Conservation (phyloP, 2,797 vertebrate genomes). For the Heterohyrax brucei region DNA sequence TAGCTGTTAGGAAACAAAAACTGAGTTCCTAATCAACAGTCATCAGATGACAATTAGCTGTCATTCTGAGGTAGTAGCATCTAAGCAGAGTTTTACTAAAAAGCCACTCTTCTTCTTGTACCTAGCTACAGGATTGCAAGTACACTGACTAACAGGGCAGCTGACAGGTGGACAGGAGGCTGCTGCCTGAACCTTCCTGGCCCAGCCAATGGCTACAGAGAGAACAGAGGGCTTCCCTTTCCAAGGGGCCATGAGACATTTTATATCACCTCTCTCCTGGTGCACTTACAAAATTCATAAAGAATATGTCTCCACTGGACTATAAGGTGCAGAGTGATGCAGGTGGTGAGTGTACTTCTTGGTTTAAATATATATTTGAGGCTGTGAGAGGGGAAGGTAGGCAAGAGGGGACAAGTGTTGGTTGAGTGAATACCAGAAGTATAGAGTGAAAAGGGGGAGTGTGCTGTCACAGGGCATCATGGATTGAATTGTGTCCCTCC, state of each 20-base stretch:
- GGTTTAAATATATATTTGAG: too few relatives aligned
- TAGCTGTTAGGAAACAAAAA: constrained; percentile 39
- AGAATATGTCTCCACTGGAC: background rate
- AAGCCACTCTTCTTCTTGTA: background rate
- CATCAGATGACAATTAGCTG: background rate
- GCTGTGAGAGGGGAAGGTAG: too few relatives aligned
- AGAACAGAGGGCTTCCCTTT: background rate
- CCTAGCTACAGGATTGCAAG: background rate
- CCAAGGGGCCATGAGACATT: background rate
- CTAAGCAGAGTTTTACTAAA: constrained; percentile 15
- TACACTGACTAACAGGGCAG: background rate
- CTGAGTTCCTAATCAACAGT: constrained; percentile 22
- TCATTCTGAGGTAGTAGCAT: background rate
- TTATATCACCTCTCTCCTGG: background rate
- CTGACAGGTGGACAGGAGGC: background rate
- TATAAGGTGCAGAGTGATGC: too few relatives aligned
- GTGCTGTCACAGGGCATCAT: too few relatives aligned
- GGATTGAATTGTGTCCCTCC: too few relatives aligned
- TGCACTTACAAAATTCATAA: constrained; percentile 32
- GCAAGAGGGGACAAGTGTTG: too few relatives aligned
- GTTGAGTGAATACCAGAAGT: too few relatives aligned
- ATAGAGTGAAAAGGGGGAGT: too few relatives aligned
- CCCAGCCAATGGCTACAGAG: background rate
- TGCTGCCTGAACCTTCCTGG: background rate
- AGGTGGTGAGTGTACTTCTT: too few relatives aligned